Base-by-base conservation (phyloP, 2,797 vertebrate genomes). In the Synanceia verrucosa region DNA sequence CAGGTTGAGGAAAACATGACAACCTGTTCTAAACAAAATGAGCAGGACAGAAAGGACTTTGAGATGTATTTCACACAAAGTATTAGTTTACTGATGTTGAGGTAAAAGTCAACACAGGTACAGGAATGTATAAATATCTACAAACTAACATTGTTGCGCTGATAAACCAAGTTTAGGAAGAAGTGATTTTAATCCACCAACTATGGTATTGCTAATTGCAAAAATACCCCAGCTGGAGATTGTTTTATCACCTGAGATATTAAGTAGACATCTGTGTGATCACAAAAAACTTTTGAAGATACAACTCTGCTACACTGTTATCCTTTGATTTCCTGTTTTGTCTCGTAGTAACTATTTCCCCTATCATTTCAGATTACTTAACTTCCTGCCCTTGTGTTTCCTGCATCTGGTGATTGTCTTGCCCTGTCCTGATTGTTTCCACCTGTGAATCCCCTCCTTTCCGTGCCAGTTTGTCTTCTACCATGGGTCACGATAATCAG, bases 1-100 rank as follows among this genome's bases (percentile, higher is more conserved):
- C 85, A 65, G 75, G 73, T 60, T 65, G 51, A 84, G 66, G 51
- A 90, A 90, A 89, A 89, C 86, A 90, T 89, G 85, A 91, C 86
- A 87, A 87, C 70, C 73, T 82, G 84, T 79, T 71, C 24, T 34
- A 39, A 81, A 75, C 69, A 71, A 67, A 77, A 65, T 34, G 66
- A 66, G 41, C 47, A 6, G 36, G 31, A 82, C 48, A 86, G 50
- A 82, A 63, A 84, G 62, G 47, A 65, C 56, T 56, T 41, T 65
- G 68, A 76, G 57, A 19, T 48, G 29, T 55, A 58, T 44, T 50
- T 61, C 26, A 76, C 76, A 50, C 19, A 37, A 48, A 29, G 48
- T 7, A 61, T 18, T 73, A 2, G 52, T 80, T 57, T 52, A 23
- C 55, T 9, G 21, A 48, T 43, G 26, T 19, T n/a, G 2, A 19